A percentile compares a stretch with the other conserved stretches of the same genome.
These are phyloP conservation scores for Muscicapa adusta DNA, from an alignment of 2,113 vertebrate genomes.

Conservation along the genomic window DNA sequence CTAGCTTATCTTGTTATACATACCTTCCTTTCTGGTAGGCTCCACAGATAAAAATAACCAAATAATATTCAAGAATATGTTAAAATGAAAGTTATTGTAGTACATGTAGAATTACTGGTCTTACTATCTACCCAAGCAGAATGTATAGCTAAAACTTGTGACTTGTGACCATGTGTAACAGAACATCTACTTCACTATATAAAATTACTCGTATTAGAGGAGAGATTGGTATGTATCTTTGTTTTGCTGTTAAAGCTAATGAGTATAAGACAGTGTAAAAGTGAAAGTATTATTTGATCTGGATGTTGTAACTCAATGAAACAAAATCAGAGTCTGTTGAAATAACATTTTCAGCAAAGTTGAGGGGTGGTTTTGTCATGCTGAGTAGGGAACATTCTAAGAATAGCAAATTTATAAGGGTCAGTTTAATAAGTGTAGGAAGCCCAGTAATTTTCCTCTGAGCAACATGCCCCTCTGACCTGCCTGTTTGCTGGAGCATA, in stretches of 20 bases:
- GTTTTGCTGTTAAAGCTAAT: neutral
- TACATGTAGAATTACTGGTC: neutral
- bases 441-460: neutral
- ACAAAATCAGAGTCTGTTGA: neutral
- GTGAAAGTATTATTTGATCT: neutral
- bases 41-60: neutral
- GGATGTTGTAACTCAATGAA: neutral
- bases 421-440: neutral
- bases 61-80: neutral
- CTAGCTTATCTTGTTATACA: neutral
- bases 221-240: neutral
- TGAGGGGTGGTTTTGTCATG: rapidly evolving
- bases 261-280: neutral
- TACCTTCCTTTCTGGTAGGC: neutral
- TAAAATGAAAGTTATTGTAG: neutral
- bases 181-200: neutral
- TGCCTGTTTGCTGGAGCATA: neutral
- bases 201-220: neutral
- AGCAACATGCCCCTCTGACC: neutral
- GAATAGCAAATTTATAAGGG: neutral
- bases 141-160: neutral
- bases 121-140: neutral
- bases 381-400: neutral
- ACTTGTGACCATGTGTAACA: neutral
- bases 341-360: neutral